Base-by-base conservation (phyloP, 2,797 vertebrate genomes). In the Acanthurus tractus region DNA sequence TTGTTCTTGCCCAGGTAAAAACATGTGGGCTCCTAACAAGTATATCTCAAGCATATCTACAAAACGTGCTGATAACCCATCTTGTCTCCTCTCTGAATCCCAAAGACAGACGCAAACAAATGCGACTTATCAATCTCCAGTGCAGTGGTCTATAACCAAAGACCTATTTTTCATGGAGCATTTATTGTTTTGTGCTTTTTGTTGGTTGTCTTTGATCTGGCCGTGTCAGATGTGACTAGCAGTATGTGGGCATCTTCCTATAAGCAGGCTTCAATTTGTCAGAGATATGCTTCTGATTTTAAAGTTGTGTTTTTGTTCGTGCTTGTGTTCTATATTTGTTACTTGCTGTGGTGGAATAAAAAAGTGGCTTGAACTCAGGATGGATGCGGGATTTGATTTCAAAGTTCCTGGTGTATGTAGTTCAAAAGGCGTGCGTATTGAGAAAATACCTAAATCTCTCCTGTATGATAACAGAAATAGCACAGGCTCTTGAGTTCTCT, bases 91-190 rank as follows among this genome's bases (percentile, higher is more conserved):
- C 67, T 81, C 82, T 89, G 85, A 91, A 89, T 92, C 78, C 82
- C 66, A 84, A 84, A 84, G 25, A 76, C 59, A 71, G 78, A 77
- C 36, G 14, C 83, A 88, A 85, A 83, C 63, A 91, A 86, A 92
- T 84, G 86, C 66, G 73, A 84, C 86, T 93, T 93, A 91, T 91
- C 89, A 89, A 67, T 90, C 86, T 91, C 63, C 78, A 82, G 84
- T 88, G 82, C 82, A 89, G 81, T 87, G 83, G 91, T 82, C 89
- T 85, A 85, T 86, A 89, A 89, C 90, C 81, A 88, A 89, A 90
- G 79, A 86, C 78, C 83, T 83, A 82, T 92, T 93, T 88, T 91
- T 87, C 88, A 82, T 87, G 89, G 89, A 75, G 83, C 83, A 83
- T 90, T 87, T 90, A 82, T 90, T 92, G 88, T 94, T 89, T 84